Evolutionary conservation across 1,140 invertebrate species (phyloP), one percentile per base, ranked within the genome.

Genomic region (Leucophenga varia): DNA sequence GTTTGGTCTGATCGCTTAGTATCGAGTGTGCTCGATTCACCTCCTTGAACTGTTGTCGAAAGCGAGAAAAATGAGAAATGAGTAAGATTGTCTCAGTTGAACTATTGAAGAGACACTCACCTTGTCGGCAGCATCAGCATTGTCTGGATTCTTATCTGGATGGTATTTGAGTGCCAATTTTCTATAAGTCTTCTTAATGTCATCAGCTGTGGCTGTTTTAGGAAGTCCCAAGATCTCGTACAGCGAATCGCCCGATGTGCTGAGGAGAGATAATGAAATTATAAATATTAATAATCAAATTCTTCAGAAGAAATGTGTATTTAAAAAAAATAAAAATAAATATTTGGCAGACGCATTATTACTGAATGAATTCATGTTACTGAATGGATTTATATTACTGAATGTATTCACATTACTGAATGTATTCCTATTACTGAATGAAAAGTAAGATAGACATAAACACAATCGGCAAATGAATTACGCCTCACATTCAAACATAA

Each of bases 71-170:
- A n/a, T n/a, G 12, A 19, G 36, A 20, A 3, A 13, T 3, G 13
- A 30, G 39, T 9, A 14, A 10, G 21, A 18, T 31, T 22, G 17
- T 6, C 12, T 16, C n/a, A n/a, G n/a, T n/a, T n/a, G n/a, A n/a
- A n/a, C n/a, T n/a, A n/a, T n/a, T n/a, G n/a, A n/a, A n/a, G n/a
- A n/a, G n/a, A n/a, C n/a, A n/a, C 92, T 52, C 93, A 88, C 86
- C 80, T 90, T 94, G 54, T 95, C 91, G 14, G 88, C 82, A 18
- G 91, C 90, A 64, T 91, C 88, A 44, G 88, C 86, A 79, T 92
- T 91, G 68, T 90, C 87, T 13, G 89, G 91, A 80, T 93, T 95
- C 78, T 94, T 95, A 74, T 94, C 91, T 13, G 91, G 91, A 78
- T 94, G 91, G 75, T 87, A 93, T 77, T 91, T 93, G 41, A 95